phyloP scores from a whole-genome alignment of 2,888 invertebrate genomes.

The Yponomeuta malinellus region DNA sequence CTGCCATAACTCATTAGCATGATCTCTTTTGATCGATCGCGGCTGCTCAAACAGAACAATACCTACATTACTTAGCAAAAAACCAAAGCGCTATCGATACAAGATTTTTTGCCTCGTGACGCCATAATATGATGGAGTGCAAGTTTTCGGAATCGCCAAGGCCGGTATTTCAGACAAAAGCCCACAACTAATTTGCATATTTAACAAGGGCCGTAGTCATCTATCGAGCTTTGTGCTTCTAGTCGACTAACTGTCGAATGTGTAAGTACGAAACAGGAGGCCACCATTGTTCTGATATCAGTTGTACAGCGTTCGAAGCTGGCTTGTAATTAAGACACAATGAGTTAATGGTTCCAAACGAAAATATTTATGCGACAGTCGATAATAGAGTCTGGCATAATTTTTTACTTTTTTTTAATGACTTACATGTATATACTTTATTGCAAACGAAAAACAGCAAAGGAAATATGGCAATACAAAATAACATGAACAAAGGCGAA shows the following conservation, averaged over 20 bases:
- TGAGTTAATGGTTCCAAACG: slow-evolving; percentile 20
- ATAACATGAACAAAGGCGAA: too few relatives aligned
- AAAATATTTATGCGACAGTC: not conserved
- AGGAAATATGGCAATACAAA: too few relatives aligned
- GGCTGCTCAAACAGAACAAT: not conserved
- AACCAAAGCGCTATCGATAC: not conserved
- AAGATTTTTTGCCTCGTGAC: not conserved
- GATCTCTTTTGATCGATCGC: not conserved
- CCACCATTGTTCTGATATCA: not conserved
- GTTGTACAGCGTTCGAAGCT: slow-evolving; percentile 30
- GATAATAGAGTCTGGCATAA: not conserved
- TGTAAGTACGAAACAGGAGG: not conserved
- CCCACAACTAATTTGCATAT: slow-evolving; percentile 37
- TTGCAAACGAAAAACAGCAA: too few relatives aligned
- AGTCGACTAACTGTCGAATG: not conserved
- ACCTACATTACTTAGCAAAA: not conserved
- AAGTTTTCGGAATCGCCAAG: not conserved
- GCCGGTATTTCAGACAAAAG: slow-evolving; percentile 18
- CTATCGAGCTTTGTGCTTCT: slow-evolving; percentile 27
- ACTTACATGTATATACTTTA: too few relatives aligned
- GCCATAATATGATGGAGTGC: not conserved
- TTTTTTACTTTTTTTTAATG: not conserved
- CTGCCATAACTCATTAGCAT: not conserved
- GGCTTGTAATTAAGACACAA: slow-evolving; percentile 41
- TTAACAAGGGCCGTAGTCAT: slow-evolving; percentile 34